Evolutionary conservation across 2,888 invertebrate genomes (phyloP).

Genomic region (Diadromus collaris): DNA sequence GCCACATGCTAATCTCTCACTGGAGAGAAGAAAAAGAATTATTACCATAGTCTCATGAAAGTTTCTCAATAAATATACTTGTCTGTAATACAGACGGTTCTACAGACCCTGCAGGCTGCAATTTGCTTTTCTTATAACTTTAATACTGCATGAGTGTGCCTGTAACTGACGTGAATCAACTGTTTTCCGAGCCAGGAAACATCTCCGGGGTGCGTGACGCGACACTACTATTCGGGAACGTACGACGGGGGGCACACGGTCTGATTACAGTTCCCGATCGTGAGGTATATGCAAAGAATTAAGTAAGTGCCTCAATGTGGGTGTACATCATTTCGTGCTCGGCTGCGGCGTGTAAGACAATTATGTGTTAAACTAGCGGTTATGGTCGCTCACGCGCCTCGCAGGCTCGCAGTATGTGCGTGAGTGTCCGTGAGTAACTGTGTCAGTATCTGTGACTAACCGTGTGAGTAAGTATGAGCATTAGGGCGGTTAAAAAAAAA

Average conservation of each 20-base stretch:
- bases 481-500: too few relatives aligned
- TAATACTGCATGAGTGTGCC: slow-evolving; percentile 1
- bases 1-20: background rate
- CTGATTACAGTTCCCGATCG: slow-evolving; percentile 20
- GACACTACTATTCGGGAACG: slow-evolving; percentile 8
- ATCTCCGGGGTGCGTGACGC: slow-evolving; percentile 21
- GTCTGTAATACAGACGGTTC: background rate
- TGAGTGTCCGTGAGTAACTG: too few relatives aligned
- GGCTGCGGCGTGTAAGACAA: background rate
- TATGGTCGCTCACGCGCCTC: background rate
- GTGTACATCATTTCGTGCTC: background rate
- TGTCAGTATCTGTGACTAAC: too few relatives aligned
- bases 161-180: slow-evolving; percentile 17
- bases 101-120: background rate
- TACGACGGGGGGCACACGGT: slow-evolving; percentile 5
- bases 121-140: background rate
- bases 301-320: slow-evolving; percentile 4
- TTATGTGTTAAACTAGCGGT: background rate
- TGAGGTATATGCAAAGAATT: slow-evolving; percentile 1
- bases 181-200: slow-evolving; percentile 19
- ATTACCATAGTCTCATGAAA: background rate
- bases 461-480: too few relatives aligned
- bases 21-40: background rate
- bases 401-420: too few relatives aligned
- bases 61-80: background rate